Percentiles rank a stretch among this genome's conserved stretches.
These are phyloP conservation scores for Saxicola maurus DNA, from an alignment of 2,797 vertebrate species.

Conservation along the genomic window DNA sequence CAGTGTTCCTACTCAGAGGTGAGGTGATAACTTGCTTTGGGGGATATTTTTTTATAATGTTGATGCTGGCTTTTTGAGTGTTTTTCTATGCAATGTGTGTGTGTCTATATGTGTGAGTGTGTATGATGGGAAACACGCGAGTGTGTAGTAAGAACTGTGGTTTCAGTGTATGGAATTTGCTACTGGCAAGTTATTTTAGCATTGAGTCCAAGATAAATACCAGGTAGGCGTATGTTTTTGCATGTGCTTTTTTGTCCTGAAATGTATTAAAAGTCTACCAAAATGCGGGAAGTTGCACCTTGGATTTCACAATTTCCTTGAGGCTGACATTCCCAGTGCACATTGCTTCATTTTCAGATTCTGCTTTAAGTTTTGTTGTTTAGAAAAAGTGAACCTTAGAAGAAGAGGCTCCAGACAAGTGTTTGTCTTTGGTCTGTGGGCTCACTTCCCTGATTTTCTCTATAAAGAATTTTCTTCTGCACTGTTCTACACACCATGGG, in stretches of 20 bases:
- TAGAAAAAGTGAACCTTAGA: neutral
- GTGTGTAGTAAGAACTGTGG: constrained; percentile 39
- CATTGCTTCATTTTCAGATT: neutral
- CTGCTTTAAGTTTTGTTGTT: neutral
- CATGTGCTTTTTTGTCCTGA: constrained; percentile 51
- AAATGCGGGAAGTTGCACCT: constrained; percentile 56
- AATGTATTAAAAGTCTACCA: constrained; percentile 38
- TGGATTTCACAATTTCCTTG: constrained; percentile 34
- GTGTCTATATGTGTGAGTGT: constrained; percentile 29
- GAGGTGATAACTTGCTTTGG: constrained; percentile 62
- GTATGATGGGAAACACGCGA: constrained; percentile 53
- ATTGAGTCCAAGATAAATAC: constrained; percentile 59
- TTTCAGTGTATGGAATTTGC: constrained; percentile 64
- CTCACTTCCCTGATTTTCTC: neutral
- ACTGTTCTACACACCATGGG: neutral
- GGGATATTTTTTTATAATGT: constrained; percentile 63
- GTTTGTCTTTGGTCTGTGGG: neutral
- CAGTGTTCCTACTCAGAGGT: constrained; percentile 39
- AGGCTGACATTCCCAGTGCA: neutral
- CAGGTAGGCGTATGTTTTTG: constrained; percentile 45
- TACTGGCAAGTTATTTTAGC: constrained; percentile 66
- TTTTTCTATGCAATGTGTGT: constrained; percentile 52
- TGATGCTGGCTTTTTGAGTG: constrained; percentile 63
- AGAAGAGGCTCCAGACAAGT: neutral
- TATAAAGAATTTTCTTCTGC: neutral